Conservation (phyloP, 2,797 vertebrate genomes). For the Thripadectes ignobilis region DNA sequence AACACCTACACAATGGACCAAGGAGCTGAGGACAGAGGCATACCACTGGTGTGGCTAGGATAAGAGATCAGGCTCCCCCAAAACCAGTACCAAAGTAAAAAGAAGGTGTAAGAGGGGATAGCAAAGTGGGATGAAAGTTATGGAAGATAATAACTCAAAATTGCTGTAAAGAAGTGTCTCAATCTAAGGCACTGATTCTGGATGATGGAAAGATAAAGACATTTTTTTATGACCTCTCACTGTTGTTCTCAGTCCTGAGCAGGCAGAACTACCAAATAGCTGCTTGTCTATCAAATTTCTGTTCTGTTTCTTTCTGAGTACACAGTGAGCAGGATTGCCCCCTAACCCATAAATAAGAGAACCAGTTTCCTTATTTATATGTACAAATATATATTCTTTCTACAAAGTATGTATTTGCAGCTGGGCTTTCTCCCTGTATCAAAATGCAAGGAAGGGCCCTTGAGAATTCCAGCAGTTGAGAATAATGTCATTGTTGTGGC, state of each 20-base stretch:
- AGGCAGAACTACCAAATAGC: neutral
- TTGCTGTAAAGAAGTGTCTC: neutral
- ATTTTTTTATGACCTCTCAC: neutral
- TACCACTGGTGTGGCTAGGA: neutral
- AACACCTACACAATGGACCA: neutral
- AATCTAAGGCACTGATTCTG: neutral
- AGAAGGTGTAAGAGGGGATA: neutral
- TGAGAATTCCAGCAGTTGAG: neutral
- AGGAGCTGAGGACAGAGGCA: neutral
- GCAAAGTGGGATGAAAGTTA: neutral
- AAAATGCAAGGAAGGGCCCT: neutral
- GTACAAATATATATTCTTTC: neutral
- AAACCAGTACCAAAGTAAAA: neutral
- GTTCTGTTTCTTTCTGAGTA: neutral
- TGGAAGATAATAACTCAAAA: neutral
- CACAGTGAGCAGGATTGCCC: neutral
- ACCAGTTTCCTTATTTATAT: neutral
- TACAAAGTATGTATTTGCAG: neutral
- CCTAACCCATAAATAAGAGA: neutral
- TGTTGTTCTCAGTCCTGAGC: neutral
- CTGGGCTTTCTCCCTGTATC: neutral
- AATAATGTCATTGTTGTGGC: neutral
- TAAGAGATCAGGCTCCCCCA: neutral
- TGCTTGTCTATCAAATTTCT: neutral
- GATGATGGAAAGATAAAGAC: neutral